Evolutionary conservation across 2,888 invertebrate species (phyloP).

Genomic region (Carabus problematicus): DNA sequence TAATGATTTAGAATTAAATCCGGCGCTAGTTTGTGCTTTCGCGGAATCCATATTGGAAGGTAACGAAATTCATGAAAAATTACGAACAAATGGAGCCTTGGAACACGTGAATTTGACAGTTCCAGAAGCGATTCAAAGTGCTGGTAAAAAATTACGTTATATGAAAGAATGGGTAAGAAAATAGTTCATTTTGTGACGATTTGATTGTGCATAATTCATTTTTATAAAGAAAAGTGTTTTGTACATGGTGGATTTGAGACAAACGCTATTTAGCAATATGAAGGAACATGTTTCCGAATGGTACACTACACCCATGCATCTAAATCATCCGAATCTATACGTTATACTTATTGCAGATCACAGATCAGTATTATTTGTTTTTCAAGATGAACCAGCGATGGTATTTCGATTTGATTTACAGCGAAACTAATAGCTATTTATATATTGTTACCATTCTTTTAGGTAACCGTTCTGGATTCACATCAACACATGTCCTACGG

Average conservation of each 20-base stretch:
- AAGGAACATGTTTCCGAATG: constrained; percentile 58
- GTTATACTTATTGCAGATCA: constrained; percentile 63
- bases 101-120: constrained; percentile 62
- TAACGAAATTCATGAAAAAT: constrained; percentile 63
- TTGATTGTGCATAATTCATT: background rate
- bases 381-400: constrained; percentile 54
- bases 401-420: background rate
- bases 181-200: constrained; percentile 15
- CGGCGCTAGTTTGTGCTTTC: constrained; percentile 60
- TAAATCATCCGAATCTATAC: constrained; percentile 56
- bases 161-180: constrained; percentile 57
- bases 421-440: background rate
- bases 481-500: constrained; percentile 60
- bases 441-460: constrained; percentile 39
- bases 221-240: constrained; percentile 59
- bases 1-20: constrained; percentile 34
- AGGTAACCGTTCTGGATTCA: constrained; percentile 63
- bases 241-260: constrained; percentile 58
- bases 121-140: constrained; percentile 62
- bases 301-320: constrained; percentile 55
- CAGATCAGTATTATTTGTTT: constrained; percentile 62
- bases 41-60: constrained; percentile 66
- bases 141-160: constrained; percentile 54
- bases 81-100: constrained; percentile 57
- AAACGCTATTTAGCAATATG: constrained; percentile 58